Evolutionary conservation across 1,140 invertebrate genomes (phyloP), one percentile per base, ranked within the genome.

Genomic region (Phenacoccus solenopsis): DNA sequence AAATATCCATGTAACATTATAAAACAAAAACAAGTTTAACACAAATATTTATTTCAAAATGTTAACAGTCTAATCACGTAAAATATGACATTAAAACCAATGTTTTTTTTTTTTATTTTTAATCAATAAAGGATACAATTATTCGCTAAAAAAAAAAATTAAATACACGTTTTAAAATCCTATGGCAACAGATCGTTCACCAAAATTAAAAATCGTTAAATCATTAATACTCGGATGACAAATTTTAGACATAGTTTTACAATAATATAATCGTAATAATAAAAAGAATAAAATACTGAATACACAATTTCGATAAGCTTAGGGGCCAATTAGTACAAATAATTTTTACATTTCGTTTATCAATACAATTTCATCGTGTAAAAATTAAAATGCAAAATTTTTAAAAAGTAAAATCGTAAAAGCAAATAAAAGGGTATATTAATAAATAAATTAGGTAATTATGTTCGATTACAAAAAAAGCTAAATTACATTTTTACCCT

Each of bases 401-500:
- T 49, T 16, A 49, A 49, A 49, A 49, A 49, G 20, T 16, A 16
- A 16, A 32, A 16, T 49, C 38, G 3, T 16, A 16, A 9, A 49
- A 49, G 38, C 38, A 49, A 49, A 49, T 49, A 32, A 32, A 7
- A 32, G 5, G 30, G 30, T 32, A 32, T 49, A 49, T 9, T 49
- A 49, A 49, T 49, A 49, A 49, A 49, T 49, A 49, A 49, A 49
- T 49, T 49, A 49, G 38, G 38, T 49, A 49, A 49, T 49, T 49
- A 49, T 49, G 38, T 49, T 49, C 20, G 20, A 49, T 49, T 49
- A 49, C 4, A 49, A 49, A 49, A 49, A 10, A n/a, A n/a, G 20
- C 20, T 49, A 49, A 5, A 49, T 49, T 49, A 49, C 38, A n/a
- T n/a, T 5, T 49, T 49, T 49, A 49, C 38, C 38, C 38, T 49